Evolutionary conservation across 2,797 vertebrate genomes (phyloP), one percentile per base, ranked within the genome.

Genomic region (Silurus lanzhouensis): DNA sequence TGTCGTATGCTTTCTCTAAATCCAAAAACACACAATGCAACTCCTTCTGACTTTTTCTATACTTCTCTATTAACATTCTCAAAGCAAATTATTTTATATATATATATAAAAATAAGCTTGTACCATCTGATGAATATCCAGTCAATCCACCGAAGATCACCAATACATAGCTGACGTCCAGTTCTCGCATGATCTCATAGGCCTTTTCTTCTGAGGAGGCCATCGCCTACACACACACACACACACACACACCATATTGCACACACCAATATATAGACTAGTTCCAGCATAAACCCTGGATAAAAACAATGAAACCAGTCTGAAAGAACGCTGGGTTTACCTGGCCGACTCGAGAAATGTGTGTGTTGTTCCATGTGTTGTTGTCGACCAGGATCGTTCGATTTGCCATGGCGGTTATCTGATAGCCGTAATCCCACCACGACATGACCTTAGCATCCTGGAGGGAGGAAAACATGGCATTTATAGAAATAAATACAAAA

Each of bases 401-500:
- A 92, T 99, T 99, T 17, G 98, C 98, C 98, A 99, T 99, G 44
- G 98, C 98, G 0, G 98, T 99, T 88, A 99, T 99, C 92, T 99
- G 98, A 91, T 99, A 99, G 1, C 98, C 98, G 1, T 99, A 99
- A 95, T 99, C 98, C 98, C 98, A 99, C 98, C 98, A 99, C 0
- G 98, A 99, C 98, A 99, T 99, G 87, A 99, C 98, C 90, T 99
- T 99, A 1, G 98, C 97, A 87, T 99, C 98, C 98, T 99, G 86
- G 0, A 4, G 9, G 7, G 19, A 19, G 3, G 1, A 3, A 61
- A 44, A 76, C 10, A 6, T 1, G 3, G 44, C 0, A 9, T 46
- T 9, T 14, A 22, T 5, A 25, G 12, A 55, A 25, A 76, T 22
- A 77, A 17, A 5, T 44, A n/a, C 31, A 44, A 19, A 38, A 9